Evolutionary conservation across 1,140 invertebrate species (phyloP).

Genomic region (Patella vulgata): DNA sequence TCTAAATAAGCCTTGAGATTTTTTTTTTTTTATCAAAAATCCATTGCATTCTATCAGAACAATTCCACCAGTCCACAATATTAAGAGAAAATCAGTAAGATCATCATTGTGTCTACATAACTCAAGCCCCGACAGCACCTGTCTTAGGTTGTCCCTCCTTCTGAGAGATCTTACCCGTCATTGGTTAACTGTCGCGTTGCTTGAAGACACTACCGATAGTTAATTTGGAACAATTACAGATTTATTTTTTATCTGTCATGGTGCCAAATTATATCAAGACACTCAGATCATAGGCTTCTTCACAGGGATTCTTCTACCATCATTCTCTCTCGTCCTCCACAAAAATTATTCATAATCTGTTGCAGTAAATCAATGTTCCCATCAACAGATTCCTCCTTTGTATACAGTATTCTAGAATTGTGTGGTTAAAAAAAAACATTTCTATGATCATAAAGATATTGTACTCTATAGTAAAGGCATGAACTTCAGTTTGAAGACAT

Average conservation of each 20-base stretch:
- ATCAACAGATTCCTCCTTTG: no score
- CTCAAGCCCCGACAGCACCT: slow-evolving; percentile 41
- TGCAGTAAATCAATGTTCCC: no score
- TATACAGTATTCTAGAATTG: no score
- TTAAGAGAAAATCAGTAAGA: no score
- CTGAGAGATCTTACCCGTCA: slow-evolving; percentile 54
- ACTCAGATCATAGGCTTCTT: neutral
- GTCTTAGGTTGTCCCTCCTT: slow-evolving; percentile 53
- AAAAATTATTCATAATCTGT: neutral
- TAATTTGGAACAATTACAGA: no score
- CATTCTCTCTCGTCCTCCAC: neutral
- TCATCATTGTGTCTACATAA: no score
- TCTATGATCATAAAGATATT: no score
- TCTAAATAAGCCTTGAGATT: neutral
- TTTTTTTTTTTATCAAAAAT: neutral
- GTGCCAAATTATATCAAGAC: neutral
- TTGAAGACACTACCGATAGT: neutral
- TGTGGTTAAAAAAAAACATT: no score
- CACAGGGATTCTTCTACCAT: neutral
- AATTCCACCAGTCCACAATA: no score
- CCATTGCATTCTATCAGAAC: no score
- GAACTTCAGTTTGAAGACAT: no score
- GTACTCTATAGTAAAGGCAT: no score
- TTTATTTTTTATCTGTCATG: neutral
- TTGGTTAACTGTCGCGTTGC: slow-evolving; percentile 41